Percentiles rank a stretch among this genome's conserved stretches.
Evolutionary conservation across 2,797 vertebrate genomes (phyloP).

Genomic region (Selene dorsalis): DNA sequence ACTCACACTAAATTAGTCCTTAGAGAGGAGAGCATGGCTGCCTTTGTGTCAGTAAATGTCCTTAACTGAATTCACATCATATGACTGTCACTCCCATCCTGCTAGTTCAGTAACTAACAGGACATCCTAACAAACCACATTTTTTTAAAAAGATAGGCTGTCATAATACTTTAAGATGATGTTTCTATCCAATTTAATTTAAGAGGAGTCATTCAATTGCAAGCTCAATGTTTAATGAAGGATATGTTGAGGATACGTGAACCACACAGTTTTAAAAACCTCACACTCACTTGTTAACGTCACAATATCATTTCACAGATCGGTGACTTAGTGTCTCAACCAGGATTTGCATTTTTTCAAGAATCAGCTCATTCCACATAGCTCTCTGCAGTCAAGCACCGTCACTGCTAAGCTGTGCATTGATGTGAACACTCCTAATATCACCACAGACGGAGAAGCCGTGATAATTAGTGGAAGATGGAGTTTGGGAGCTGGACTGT

Average conservation of each 20-base stretch:
- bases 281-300: background rate
- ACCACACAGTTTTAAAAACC: background rate
- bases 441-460: background rate
- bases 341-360: background rate
- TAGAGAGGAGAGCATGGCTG: conserved; percentile 30
- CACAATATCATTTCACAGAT: conserved; percentile 7
- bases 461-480: background rate
- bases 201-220: too few relatives aligned
- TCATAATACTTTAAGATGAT: background rate
- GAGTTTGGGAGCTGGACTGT: background rate
- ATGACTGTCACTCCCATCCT: conserved; percentile 48
- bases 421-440: background rate
- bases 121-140: conserved; percentile 16
- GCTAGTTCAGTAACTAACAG: conserved; percentile 16
- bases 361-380: background rate
- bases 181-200: background rate
- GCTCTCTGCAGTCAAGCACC: too few relatives aligned
- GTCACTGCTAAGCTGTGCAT: background rate
- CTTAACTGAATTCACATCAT: conserved; percentile 48
- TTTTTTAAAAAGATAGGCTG: too few relatives aligned
- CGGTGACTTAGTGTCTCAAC: background rate
- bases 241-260: background rate
- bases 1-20: background rate
- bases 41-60: conserved; percentile 29
- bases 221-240: background rate